Evolutionary conservation across 1,140 invertebrate species (phyloP).

Genomic region (Delia radicum): DNA sequence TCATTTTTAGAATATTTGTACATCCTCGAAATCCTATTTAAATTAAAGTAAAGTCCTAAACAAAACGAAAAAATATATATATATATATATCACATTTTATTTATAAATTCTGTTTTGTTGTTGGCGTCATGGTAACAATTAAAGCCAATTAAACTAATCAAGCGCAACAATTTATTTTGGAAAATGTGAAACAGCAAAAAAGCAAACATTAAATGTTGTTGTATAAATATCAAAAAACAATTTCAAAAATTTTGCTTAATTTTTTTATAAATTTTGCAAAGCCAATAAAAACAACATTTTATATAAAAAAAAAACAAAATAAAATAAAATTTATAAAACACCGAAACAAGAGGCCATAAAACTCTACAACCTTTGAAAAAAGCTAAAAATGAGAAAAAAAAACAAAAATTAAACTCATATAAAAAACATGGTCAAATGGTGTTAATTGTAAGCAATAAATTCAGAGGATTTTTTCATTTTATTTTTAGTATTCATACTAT

Average conservation of each 20-base stretch:
- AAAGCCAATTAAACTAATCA: conserved; percentile 4
- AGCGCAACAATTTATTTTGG: background rate
- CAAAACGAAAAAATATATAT: too few species aligned
- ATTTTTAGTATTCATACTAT: background rate
- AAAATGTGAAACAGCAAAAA: background rate
- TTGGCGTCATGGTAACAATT: background rate
- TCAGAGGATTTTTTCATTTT: background rate
- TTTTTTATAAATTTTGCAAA: background rate
- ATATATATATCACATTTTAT: too few species aligned
- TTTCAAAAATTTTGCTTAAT: background rate
- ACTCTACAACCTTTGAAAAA: background rate
- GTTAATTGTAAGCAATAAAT: conserved; percentile 23
- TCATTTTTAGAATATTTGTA: too few species aligned
- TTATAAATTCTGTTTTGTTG: background rate
- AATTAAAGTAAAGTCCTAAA: too few species aligned
- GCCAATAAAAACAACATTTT: background rate
- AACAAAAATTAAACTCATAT: background rate
- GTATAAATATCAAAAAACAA: background rate
- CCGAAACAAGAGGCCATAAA: conserved; percentile 3
- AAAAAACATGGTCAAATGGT: conserved; percentile 20
- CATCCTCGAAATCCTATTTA: background rate
- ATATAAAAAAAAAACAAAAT: background rate
- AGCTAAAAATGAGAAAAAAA: background rate
- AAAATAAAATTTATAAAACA: background rate
- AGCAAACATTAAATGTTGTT: background rate